Base-by-base conservation (phyloP, 2,113 vertebrate genomes). In the Osmerus eperlanus region DNA sequence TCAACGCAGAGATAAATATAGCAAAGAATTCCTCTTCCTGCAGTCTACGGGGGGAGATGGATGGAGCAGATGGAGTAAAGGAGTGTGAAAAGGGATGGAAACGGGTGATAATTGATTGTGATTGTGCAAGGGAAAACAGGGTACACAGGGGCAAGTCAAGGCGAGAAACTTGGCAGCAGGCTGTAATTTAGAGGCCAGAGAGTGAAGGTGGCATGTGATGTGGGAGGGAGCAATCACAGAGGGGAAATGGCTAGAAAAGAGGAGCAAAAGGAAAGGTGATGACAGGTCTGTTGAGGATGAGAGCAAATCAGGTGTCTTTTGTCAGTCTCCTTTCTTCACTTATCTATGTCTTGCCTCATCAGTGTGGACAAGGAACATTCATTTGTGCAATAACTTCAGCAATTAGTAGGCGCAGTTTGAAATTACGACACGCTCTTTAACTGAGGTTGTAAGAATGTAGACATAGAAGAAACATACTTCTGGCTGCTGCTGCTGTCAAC, bases 1-100 rank as follows among this genome's bases (percentile, higher is more conserved):
- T 86, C 58, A 83, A 64, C 59, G 55, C 53, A 8, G 68, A 75
- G 77, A 78, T 72, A 78, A 72, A 80, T 82, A 77, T 78, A 70
- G 69, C 55, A 36, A 69, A 71, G 69, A 78, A 66, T 70, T 63
- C 78, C 78, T 56, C 70, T 66, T 55, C 63, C 65, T 73, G 15
- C 63, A 11, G 67, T 67, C 59, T 72, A n/a, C 64, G 13, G 61
- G 63, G 72, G 18, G 55, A 55, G 41, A 19, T 55, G 23, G 58
- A 64, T 14, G 32, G 71, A 52, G 66, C 71, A 25, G 51, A 19
- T 28, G 51, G 12, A 41, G 41, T 72, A 41, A 70, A 58, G 41
- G 19, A 61, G 68, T 56, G 65, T 21, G 14, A 16, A 15, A 60
- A 23, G 19, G 32, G 51, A 65, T 55, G 55, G 70, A 81, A 78